A percentile compares a stretch with the other conserved stretches of the same genome.
These are phyloP conservation scores for Aurelia coerulea DNA, from an alignment of 30 jellyfish, hydroid and myxozoan species.

Conservation along the genomic window DNA sequence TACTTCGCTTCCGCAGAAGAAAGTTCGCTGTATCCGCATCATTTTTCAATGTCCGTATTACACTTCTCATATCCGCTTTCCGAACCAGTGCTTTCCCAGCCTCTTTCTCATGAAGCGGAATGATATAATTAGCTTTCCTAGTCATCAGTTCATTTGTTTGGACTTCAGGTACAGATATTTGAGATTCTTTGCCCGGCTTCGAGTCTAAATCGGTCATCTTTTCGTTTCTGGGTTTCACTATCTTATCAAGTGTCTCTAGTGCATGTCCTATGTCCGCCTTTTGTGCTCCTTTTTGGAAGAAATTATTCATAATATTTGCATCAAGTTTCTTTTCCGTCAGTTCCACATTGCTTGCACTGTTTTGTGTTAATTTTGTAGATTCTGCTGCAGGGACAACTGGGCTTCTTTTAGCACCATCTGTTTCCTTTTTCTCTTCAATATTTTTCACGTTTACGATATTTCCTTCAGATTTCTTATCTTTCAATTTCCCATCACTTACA, in stretches of 20 bases:
- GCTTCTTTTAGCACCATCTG: neutral
- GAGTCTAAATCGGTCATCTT: neutral
- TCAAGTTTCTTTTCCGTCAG: neutral
- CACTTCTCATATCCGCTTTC: constrained; percentile 21
- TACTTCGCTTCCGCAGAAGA: constrained; percentile 46
- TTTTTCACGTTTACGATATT: neutral
- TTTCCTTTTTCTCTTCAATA: neutral
- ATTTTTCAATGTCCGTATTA: constrained; percentile 53
- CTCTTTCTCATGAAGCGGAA: constrained; percentile 46
- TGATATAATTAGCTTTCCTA: neutral
- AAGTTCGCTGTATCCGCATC: constrained; percentile 48
- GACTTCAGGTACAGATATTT: constrained; percentile 1
- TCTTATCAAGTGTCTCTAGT: neutral
- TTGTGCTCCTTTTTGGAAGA: constrained; percentile 26
- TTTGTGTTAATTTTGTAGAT: neutral
- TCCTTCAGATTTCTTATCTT: too few species aligned
- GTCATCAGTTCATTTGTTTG: neutral
- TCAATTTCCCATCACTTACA: too few species aligned
- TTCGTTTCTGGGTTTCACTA: neutral
- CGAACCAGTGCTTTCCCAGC: constrained; percentile 51
- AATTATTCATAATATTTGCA: constrained; percentile 7
- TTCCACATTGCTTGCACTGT: neutral
- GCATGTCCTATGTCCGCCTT: neutral
- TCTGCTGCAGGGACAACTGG: neutral
- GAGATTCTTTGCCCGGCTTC: neutral